Base-by-base conservation (phyloP, 2,797 vertebrate genomes). In the Sebastes dallii region DNA sequence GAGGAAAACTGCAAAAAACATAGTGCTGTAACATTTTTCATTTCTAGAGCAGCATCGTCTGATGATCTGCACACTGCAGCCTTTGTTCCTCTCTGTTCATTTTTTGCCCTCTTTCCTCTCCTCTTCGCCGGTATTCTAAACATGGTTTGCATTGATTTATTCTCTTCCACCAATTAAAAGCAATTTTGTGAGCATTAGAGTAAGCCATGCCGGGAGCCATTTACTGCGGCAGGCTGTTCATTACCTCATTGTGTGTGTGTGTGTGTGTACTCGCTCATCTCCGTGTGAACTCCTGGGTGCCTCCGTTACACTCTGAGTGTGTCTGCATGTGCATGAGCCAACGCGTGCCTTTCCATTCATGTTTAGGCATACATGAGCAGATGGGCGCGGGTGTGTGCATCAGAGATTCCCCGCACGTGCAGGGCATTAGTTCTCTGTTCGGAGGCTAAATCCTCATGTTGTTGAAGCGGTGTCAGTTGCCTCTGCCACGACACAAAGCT, bases 141-240 rank as follows among this genome's bases (percentile, higher is more conserved):
- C 88, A 86, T 86, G 84, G 83, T 92, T 92, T 91, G 80, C 90
- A 93, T 92, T 93, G 90, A 94, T 94, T 93, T 90, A 87, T 90
- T 90, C 85, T 81, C 82, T 70, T 88, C 78, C 86, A 88, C 92
- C 92, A 95, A 94, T 95, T 94, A 95, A 94, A 93, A 92, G 88
- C 90, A 80, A 91, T 94, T 94, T 89, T 90, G 88, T 84, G 85
- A 91, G 90, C 86, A 88, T 93, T 93, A 90, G 80, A 90, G 83
- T 88, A 85, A 93, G 81, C 82, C 85, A 88, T 83, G 86, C 90
- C 60, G 50, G 76, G 82, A 88, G 88, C 78, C 73, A 27, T 87
- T 83, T 87, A 84, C 87, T 84, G 81, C 76, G 29, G 88, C 80
- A 75, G 80, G 69, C 85, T 88, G 83, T 89, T 92, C 81, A 88